These are phyloP conservation scores for Thereva unica DNA, from an alignment of 2,888 invertebrate genomes.

Conservation along the genomic window DNA sequence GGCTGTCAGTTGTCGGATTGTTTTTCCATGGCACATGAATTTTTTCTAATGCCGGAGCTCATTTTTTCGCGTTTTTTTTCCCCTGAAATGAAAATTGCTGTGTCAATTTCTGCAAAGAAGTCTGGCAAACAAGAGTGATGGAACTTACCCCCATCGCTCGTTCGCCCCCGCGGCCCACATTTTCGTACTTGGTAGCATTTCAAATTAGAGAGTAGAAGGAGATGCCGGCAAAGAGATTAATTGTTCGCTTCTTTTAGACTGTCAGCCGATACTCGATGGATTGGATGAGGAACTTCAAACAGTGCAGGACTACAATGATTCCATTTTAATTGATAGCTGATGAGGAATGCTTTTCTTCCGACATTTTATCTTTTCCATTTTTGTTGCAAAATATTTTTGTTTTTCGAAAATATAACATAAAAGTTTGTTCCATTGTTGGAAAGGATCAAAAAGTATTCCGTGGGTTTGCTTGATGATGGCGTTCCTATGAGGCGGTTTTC, in stretches of 20 bases:
- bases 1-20: slow-evolving; percentile 32
- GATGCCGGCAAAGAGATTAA: slow-evolving; percentile 26
- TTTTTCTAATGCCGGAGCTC: slow-evolving; percentile 20
- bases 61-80: slow-evolving; percentile 30
- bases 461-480: no score
- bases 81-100: slow-evolving; percentile 31
- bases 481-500: no score
- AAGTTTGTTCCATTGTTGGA: no score
- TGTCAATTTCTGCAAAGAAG: slow-evolving; percentile 34
- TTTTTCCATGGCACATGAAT: slow-evolving; percentile 32
- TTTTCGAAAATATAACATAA: no score
- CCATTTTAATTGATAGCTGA: slow-evolving; percentile 22
- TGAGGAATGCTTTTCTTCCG: background rate
- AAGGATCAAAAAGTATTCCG: no score
- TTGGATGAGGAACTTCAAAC: slow-evolving; percentile 10
- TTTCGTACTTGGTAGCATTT: background rate
- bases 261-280: slow-evolving; percentile 24
- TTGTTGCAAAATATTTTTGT: no score
- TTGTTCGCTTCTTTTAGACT: slow-evolving; percentile 23
- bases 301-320: slow-evolving; percentile 29
- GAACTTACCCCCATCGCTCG: slow-evolving; percentile 4
- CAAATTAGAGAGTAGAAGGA: slow-evolving; percentile 20
- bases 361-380: no score
- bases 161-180: no score
- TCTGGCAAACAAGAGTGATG: slow-evolving; percentile 30